A percentile compares a stretch with the other conserved stretches of the same genome.
These are phyloP conservation scores for Emydura subglobosa DNA, from an alignment of 2,113 vertebrate genomes.

Conservation along the genomic window DNA sequence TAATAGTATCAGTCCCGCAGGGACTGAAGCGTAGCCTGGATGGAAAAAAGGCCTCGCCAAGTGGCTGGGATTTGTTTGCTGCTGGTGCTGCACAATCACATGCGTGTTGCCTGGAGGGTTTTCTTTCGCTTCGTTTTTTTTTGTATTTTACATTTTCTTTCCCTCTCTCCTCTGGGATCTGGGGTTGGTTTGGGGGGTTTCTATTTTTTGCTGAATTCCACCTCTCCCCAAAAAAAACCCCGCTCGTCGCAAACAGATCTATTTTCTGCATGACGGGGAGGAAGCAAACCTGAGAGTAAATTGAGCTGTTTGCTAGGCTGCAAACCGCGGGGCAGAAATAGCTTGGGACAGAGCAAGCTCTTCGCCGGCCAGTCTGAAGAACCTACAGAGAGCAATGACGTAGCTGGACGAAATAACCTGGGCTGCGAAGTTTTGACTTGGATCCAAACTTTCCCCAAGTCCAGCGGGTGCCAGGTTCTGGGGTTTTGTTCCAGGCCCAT, in stretches of 20 bases:
- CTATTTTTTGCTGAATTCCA: neutral
- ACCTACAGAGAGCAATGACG: neutral
- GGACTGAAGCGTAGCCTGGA: neutral
- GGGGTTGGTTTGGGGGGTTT: neutral
- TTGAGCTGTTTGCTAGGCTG: neutral
- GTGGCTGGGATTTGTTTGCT: neutral
- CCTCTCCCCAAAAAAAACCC: neutral
- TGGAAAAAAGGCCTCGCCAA: neutral
- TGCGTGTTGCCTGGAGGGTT: neutral
- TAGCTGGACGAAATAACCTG: neutral
- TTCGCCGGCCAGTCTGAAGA: neutral
- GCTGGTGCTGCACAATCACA: neutral
- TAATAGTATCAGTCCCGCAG: constrained; percentile 19
- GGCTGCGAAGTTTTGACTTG: neutral
- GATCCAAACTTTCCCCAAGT: neutral
- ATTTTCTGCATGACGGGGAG: neutral
- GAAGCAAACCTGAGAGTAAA: neutral
- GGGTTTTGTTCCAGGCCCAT: neutral
- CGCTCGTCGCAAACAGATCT: neutral
- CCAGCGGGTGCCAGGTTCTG: neutral
- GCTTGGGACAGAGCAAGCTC: neutral
- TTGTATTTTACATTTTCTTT: neutral
- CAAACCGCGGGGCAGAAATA: neutral
- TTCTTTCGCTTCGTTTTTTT: neutral
- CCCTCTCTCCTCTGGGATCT: neutral